phyloP scores from a whole-genome alignment of 2,797 vertebrate species.

The Danio aesculapii region DNA sequence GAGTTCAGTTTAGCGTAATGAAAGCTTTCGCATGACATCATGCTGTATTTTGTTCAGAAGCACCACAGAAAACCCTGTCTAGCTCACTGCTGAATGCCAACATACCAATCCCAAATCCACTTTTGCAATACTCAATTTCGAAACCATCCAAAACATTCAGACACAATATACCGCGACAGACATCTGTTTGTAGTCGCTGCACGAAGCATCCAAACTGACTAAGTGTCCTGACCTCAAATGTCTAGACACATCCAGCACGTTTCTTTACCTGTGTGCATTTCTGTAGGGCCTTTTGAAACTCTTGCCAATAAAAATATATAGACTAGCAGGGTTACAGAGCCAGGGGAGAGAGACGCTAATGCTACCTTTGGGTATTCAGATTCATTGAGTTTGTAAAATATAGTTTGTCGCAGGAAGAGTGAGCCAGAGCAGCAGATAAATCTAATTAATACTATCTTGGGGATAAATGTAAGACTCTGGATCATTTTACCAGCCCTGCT shows the following conservation, averaged over 20 bases:
- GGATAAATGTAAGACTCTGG: slow-evolving; percentile 50
- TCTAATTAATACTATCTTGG: slow-evolving; percentile 56
- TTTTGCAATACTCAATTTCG: slow-evolving; percentile 38
- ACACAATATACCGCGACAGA: slow-evolving; percentile 31
- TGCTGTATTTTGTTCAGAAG: not conserved
- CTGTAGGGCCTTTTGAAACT: slow-evolving; percentile 49
- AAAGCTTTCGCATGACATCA: slow-evolving; percentile 6
- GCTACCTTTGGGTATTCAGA: slow-evolving; percentile 56
- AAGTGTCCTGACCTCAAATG: slow-evolving; percentile 45
- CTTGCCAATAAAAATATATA: slow-evolving; percentile 56
- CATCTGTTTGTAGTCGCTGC: slow-evolving; percentile 21
- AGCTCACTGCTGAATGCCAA: not conserved
- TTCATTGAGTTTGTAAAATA: slow-evolving; percentile 60
- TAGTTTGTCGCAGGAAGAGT: slow-evolving; percentile 48
- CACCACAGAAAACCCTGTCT: not conserved
- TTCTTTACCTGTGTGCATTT: slow-evolving; percentile 54
- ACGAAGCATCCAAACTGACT: slow-evolving; percentile 34
- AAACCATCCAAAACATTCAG: slow-evolving; percentile 39
- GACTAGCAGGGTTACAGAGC: slow-evolving; percentile 43
- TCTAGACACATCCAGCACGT: slow-evolving; percentile 58
- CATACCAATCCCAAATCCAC: slow-evolving; percentile 27
- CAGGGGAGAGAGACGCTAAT: slow-evolving; percentile 40
- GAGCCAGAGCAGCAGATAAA: slow-evolving; percentile 57
- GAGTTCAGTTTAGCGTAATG: not conserved
- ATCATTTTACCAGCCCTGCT: slow-evolving; percentile 48